Base-by-base conservation (phyloP, 1,140 invertebrate species). In the Leucophenga varia region DNA sequence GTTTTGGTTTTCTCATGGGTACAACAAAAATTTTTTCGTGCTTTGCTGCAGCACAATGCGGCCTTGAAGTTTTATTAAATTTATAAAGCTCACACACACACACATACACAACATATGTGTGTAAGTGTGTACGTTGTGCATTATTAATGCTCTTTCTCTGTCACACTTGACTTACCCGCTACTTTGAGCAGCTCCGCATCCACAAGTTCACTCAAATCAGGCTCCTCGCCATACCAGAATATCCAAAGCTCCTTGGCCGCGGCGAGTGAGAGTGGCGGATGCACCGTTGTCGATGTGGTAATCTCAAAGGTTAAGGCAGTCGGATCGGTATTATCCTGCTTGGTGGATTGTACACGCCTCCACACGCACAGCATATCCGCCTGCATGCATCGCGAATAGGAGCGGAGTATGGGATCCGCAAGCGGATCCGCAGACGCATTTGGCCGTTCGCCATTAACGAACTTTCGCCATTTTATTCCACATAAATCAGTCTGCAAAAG, bases 181-280 rank as follows among this genome's bases (percentile, higher is more conserved):
- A 83, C 53, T 65, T 61, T 80, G 38, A 90, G 82, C 44, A 93
- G 83, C 75, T 91, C 88, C 3, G 85, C 86, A 38, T 88, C 86
- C 47, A 92, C 86, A 45, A 91, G 80, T 59, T 88, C 87, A 70
- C 82, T 85, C 39, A 95, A 83, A 76, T 95, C 90, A 20, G 94
- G 94, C 78, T 97, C 92, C 76, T 97, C 93, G 64, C 95, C 95
- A 80, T 98, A 98, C 95, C 95, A 98, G 80, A 98, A 98, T 70
- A 98, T 91, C 96, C 95, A 98, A 12, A 98, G 82, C 77, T 98
- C 95, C 80, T 97, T 98, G 74, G 89, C 85, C 53, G 84, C 84
- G 63, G 84, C 82, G 32, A 90, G 80, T 51, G 86, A 88, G 54
- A 89, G 82, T 45, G 89, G 88, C 64, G 79, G 79, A 64, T 78